phyloP scores from a whole-genome alignment of 2,888 invertebrate genomes.

The Xestia xanthographa region DNA sequence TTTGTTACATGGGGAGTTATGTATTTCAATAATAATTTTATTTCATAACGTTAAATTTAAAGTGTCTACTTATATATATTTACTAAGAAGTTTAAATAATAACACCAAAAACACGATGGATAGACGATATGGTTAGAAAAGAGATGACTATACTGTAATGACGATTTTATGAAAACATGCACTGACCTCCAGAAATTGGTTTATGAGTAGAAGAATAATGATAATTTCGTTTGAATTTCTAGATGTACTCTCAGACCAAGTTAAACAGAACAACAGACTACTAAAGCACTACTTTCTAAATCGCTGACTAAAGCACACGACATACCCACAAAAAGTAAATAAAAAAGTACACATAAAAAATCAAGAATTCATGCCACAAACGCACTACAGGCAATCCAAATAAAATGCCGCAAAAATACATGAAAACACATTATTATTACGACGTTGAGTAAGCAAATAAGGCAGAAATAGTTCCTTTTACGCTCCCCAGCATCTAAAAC shows the following conservation, averaged over 20 bases:
- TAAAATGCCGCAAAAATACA: slow-evolving; percentile 60
- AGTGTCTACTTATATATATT: background rate
- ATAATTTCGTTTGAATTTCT: too few species aligned
- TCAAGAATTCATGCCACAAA: slow-evolving; percentile 46
- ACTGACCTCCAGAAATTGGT: background rate
- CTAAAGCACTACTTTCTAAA: background rate
- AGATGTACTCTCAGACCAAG: background rate
- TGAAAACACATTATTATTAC: slow-evolving; percentile 71
- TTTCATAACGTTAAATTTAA: background rate
- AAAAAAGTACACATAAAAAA: slow-evolving; percentile 28
- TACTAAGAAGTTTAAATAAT: too few species aligned
- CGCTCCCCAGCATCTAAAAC: slow-evolving; percentile 32
- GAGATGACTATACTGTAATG: background rate
- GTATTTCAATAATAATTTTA: background rate
- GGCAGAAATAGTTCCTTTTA: slow-evolving; percentile 66
- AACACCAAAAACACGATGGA: too few species aligned
- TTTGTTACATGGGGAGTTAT: background rate
- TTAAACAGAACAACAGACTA: background rate
- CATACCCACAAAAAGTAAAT: slow-evolving; percentile 1
- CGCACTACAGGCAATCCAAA: slow-evolving; percentile 52
- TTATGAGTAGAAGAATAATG: too few species aligned
- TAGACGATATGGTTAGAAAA: too few species aligned
- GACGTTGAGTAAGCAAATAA: slow-evolving; percentile 72
- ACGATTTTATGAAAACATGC: background rate
- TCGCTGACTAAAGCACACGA: background rate